phyloP scores from a whole-genome alignment of 2,113 vertebrate genomes.

The Chrysochloris asiatica region DNA sequence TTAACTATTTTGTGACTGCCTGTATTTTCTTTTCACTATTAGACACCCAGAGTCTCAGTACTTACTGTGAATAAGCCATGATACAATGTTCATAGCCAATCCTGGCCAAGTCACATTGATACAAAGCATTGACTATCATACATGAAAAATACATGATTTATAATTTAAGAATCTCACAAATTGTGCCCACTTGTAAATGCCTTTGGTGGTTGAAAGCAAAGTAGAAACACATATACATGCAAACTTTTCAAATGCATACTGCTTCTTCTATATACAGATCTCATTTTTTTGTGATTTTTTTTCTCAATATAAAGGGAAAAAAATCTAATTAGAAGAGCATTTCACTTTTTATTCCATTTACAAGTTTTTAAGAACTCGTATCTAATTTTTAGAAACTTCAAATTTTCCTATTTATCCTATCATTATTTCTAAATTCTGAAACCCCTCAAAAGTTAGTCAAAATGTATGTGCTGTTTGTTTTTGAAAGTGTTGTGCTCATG shows the following conservation, averaged over 20 bases:
- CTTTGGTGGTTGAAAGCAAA: background rate
- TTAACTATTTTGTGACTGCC: accelerated
- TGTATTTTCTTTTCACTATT: background rate
- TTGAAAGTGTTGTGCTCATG: background rate
- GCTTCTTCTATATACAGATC: background rate
- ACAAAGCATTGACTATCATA: too few species aligned
- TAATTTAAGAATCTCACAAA: background rate
- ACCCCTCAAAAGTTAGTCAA: background rate
- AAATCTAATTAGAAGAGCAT: background rate
- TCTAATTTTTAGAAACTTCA: background rate
- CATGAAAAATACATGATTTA: background rate
- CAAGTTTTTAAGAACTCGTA: background rate
- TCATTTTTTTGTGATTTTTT: constrained; percentile 16
- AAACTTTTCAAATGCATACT: background rate
- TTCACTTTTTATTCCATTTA: background rate
- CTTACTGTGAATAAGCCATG: background rate
- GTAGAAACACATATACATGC: background rate
- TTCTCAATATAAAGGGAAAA: background rate
- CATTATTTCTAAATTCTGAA: background rate
- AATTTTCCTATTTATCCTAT: background rate
- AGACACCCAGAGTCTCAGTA: background rate
- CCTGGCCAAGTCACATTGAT: too few species aligned
- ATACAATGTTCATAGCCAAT: too few species aligned
- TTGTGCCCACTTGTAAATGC: background rate
- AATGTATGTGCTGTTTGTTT: background rate